phyloP scores from a whole-genome alignment of 2,888 invertebrate genomes.

The Cheilosia variabilis region DNA sequence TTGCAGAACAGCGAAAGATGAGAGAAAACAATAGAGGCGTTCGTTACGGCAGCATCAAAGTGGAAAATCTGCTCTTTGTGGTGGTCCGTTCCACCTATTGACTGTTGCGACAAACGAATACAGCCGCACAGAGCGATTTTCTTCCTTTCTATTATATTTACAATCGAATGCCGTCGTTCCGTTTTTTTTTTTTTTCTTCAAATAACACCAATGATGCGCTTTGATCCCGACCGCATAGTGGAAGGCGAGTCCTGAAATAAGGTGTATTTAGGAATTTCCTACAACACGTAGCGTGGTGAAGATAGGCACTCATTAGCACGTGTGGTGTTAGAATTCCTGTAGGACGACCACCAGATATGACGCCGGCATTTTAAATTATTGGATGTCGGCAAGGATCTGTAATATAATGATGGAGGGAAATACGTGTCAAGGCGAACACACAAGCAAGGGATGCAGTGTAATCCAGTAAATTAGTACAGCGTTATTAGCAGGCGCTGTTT shows the following conservation, averaged over 20 bases:
- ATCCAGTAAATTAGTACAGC: slow-evolving; percentile 66
- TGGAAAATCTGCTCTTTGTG: slow-evolving; percentile 82
- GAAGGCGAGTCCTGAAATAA: slow-evolving; percentile 52
- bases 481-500: slow-evolving; percentile 56
- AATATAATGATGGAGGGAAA: slow-evolving; percentile 50
- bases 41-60: slow-evolving; percentile 83
- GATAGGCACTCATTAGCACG: slow-evolving; percentile 76
- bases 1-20: slow-evolving; percentile 81
- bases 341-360: slow-evolving; percentile 31
- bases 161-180: slow-evolving; percentile 18
- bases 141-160: slow-evolving; percentile 58
- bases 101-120: slow-evolving; percentile 30
- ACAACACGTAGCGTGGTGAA: slow-evolving; percentile 52
- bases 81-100: slow-evolving; percentile 79
- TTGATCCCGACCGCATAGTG: slow-evolving; percentile 54
- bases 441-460: slow-evolving; percentile 45
- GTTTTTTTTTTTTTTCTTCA: slow-evolving; percentile 58
- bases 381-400: slow-evolving; percentile 58
- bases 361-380: slow-evolving; percentile 48
- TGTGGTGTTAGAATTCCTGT: slow-evolving; percentile 74
- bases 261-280: slow-evolving; percentile 61
- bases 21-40: slow-evolving; percentile 78
- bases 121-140: slow-evolving; percentile 34
- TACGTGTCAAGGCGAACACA: slow-evolving; percentile 46
- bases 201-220: slow-evolving; percentile 57